Conservation (phyloP, 2,888 invertebrate species). For the Spodoptera picta region DNA sequence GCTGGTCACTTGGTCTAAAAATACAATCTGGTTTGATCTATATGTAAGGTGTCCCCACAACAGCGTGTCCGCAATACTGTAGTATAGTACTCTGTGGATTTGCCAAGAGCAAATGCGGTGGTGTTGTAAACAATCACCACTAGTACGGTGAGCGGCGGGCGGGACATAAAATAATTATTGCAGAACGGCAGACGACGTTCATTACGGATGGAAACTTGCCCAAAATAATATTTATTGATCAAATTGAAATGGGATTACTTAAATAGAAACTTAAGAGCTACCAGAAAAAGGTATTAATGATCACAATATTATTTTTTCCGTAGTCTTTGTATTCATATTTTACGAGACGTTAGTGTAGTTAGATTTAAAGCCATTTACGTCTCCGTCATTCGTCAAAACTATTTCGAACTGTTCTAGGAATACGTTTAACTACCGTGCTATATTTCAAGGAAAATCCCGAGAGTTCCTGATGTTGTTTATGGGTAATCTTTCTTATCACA, state of each 20-base stretch:
- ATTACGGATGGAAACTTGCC: conserved; percentile 74
- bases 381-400: conserved; percentile 1
- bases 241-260: conserved; percentile 57
- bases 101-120: conserved; percentile 58
- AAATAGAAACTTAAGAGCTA: conserved; percentile 45
- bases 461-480: conserved; percentile 3
- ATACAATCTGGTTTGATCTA: conserved; percentile 39
- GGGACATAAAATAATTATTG: conserved; percentile 69
- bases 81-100: conserved; percentile 42
- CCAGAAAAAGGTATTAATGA: conserved; percentile 16
- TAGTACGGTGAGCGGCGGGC: conserved; percentile 53
- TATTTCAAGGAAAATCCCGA: conserved; percentile 6
- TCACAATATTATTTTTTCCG: not conserved
- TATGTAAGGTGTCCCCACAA: conserved; percentile 30
- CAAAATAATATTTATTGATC: conserved; percentile 69
- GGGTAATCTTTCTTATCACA: conserved; percentile 11
- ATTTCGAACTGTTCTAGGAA: conserved; percentile 9
- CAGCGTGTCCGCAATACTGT: conserved; percentile 24
- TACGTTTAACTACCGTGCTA: conserved; percentile 2
- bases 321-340: not conserved
- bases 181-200: conserved; percentile 62
- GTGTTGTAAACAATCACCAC: conserved; percentile 64
- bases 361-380: conserved; percentile 1
- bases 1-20: conserved; percentile 35
- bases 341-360: not conserved